phyloP scores from a whole-genome alignment of 2,797 vertebrate species.

The Acipenser ruthenus region DNA sequence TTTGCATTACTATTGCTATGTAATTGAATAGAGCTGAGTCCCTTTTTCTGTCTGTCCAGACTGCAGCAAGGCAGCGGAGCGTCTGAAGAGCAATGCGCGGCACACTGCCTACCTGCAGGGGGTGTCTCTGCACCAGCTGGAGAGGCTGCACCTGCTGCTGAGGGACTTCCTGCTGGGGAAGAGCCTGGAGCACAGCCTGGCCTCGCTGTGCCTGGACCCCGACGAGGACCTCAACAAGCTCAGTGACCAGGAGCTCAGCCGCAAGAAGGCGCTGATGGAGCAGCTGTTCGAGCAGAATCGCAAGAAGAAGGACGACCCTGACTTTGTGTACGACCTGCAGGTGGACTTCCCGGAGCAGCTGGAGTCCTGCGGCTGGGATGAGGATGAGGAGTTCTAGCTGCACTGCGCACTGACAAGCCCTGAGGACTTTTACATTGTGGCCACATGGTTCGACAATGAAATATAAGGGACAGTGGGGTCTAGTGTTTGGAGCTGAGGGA shows the following conservation, averaged over 20 bases:
- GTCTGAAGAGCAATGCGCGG: slow-evolving; percentile 75
- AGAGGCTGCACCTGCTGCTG: slow-evolving; percentile 71
- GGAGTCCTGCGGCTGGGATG: slow-evolving; percentile 83
- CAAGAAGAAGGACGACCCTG: slow-evolving; percentile 70
- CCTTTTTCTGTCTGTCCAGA: slow-evolving; percentile 52
- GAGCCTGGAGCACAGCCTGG: slow-evolving; percentile 62
- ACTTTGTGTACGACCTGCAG: slow-evolving; percentile 82
- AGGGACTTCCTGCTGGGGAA: slow-evolving; percentile 68
- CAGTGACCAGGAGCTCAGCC: slow-evolving; percentile 71
- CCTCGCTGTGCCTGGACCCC: slow-evolving; percentile 58
- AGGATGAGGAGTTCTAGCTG: slow-evolving; percentile 66
- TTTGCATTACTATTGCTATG: no score
- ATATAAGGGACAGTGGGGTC: no score
- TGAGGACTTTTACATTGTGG: no score
- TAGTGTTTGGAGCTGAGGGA: no score
- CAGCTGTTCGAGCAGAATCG: slow-evolving; percentile 81
- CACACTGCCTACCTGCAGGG: slow-evolving; percentile 73
- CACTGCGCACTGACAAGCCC: neutral
- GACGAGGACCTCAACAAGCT: slow-evolving; percentile 86
- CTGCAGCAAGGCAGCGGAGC: slow-evolving; percentile 71
- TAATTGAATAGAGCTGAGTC: neutral
- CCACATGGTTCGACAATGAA: no score
- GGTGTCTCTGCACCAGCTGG: slow-evolving; percentile 70
- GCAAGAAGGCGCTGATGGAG: slow-evolving; percentile 86
- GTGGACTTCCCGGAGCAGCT: slow-evolving; percentile 71